These are phyloP conservation scores for Acanthoscelides obtectus DNA, from an alignment of 2,888 invertebrate genomes.

Conservation along the genomic window DNA sequence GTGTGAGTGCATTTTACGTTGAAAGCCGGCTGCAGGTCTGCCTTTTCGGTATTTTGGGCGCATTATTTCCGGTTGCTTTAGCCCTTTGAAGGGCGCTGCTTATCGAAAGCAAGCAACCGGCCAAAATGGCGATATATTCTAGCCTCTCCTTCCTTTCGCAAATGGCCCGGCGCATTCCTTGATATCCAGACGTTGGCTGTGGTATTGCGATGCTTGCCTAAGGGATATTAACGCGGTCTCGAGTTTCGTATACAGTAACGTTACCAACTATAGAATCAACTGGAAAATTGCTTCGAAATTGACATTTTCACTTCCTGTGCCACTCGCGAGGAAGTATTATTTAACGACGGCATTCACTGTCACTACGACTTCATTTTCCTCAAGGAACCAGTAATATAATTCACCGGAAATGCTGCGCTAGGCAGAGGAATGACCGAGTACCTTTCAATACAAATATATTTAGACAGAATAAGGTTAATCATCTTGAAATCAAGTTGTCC, in stretches of 20 bases:
- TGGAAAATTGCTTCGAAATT: too few relatives aligned
- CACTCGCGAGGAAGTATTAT: too few relatives aligned
- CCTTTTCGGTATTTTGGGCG: constrained; percentile 38
- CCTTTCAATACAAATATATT: too few relatives aligned
- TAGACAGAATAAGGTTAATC: too few relatives aligned
- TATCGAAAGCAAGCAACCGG: constrained; percentile 39
- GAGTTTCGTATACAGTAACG: not conserved
- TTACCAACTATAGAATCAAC: not conserved
- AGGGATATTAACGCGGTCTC: not conserved
- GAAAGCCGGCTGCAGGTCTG: not conserved
- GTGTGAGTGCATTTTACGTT: not conserved
- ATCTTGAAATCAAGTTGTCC: too few relatives aligned
- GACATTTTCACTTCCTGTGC: too few relatives aligned
- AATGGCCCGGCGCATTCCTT: not conserved
- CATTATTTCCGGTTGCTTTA: constrained; percentile 42
- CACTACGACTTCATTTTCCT: too few relatives aligned
- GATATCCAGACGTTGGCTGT: not conserved
- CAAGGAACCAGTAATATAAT: too few relatives aligned
- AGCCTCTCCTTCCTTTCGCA: not conserved
- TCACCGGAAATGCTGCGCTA: too few relatives aligned
- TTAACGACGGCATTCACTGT: too few relatives aligned
- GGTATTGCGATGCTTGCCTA: not conserved
- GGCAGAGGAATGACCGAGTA: too few relatives aligned
- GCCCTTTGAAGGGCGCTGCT: constrained; percentile 39
- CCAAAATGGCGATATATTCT: constrained; percentile 37